Conservation (phyloP, 1,140 invertebrate genomes). For the Elymnias hypermnestra region DNA sequence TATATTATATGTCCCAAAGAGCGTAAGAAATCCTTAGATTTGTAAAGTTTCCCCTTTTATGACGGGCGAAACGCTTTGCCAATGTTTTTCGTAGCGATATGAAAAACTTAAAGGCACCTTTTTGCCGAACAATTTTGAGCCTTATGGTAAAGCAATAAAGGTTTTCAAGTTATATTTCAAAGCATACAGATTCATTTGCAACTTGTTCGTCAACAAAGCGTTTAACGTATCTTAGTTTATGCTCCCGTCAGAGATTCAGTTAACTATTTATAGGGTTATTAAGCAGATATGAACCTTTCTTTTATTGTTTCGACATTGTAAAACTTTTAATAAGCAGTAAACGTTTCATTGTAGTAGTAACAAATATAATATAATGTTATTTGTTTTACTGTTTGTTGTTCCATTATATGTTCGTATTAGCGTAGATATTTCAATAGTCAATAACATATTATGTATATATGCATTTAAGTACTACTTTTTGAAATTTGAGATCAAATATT, state of each 20-base stretch:
- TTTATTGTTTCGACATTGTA: constrained; percentile 25
- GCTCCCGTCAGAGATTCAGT: constrained; percentile 35
- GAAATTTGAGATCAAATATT: too few relatives aligned
- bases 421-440: too few relatives aligned
- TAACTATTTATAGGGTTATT: constrained; percentile 42
- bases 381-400: constrained; percentile 8
- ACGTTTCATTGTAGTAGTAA: constrained; percentile 18
- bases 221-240: constrained; percentile 65
- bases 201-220: constrained; percentile 50
- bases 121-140: constrained; percentile 23
- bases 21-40: constrained; percentile 73
- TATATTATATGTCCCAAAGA: constrained; percentile 71
- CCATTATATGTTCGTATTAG: too few relatives aligned
- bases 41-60: constrained; percentile 74
- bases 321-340: constrained; percentile 24
- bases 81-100: constrained; percentile 69
- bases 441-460: too few relatives aligned
- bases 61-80: constrained; percentile 58
- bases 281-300: constrained; percentile 22
- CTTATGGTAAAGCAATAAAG: constrained; percentile 9
- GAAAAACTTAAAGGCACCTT: constrained; percentile 54
- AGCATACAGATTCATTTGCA: constrained; percentile 55
- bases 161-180: constrained; percentile 17
- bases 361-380: constrained; percentile 7
- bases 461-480: too few relatives aligned